phyloP scores from a whole-genome alignment of 2,113 vertebrate genomes.

The Vulpes vulpes region DNA sequence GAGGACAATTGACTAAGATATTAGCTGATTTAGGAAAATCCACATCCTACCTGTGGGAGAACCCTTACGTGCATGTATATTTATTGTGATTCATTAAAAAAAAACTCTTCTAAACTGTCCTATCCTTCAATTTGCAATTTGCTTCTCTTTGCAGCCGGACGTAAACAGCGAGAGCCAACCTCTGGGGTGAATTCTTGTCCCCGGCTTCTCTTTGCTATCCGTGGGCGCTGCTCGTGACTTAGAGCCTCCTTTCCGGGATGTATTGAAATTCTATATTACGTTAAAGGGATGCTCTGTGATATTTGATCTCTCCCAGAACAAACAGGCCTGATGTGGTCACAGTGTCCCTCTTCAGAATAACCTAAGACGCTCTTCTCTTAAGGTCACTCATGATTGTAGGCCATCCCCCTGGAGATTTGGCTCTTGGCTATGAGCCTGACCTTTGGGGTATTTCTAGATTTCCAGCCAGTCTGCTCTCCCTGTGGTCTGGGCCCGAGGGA shows the following conservation, averaged over 20 bases:
- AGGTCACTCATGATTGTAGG: background rate
- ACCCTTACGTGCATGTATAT: conserved; percentile 21
- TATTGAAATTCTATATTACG: conserved; percentile 48
- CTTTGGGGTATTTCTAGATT: accelerated
- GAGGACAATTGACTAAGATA: conserved; percentile 31
- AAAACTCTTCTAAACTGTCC: background rate
- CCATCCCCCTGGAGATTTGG: accelerated
- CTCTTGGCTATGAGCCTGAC: background rate
- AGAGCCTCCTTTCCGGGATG: background rate
- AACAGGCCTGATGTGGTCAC: background rate
- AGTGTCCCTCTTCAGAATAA: background rate
- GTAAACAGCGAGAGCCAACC: background rate
- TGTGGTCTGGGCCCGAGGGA: accelerated
- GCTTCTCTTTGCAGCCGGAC: background rate
- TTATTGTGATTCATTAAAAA: conserved; percentile 49
- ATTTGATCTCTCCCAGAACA: background rate
- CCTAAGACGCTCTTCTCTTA: background rate
- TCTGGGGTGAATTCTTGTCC: background rate
- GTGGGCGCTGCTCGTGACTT: background rate
- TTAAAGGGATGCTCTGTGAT: conserved; percentile 33
- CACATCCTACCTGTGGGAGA: conserved; percentile 50
- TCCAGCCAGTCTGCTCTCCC: accelerated
- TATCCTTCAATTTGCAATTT: conserved; percentile 34
- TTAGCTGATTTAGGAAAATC: conserved; percentile 63
- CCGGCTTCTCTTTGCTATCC: background rate